Evolutionary conservation across 2,797 vertebrate genomes (phyloP).

Genomic region (Hozukius guyotensis): DNA sequence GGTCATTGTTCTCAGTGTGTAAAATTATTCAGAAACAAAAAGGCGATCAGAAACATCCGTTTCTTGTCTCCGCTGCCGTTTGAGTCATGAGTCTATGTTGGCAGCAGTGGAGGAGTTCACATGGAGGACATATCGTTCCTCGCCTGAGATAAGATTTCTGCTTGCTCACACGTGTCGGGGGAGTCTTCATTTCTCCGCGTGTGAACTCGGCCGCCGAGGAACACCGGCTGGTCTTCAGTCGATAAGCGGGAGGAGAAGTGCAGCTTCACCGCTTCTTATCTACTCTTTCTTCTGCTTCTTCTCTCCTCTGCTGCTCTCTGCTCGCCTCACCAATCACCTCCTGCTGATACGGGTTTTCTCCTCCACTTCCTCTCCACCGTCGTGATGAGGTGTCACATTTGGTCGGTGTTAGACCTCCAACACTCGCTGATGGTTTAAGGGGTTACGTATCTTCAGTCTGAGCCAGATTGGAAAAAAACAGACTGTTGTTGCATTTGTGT

Average conservation of each 20-base stretch:
- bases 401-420: background rate
- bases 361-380: background rate
- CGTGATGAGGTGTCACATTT: background rate
- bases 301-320: background rate
- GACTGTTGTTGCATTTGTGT: background rate
- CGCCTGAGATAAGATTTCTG: conserved; percentile 8
- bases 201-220: background rate
- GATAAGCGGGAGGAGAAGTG: conserved; percentile 25
- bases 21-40: background rate
- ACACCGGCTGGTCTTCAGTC: conserved; percentile 16
- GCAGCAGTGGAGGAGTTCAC: conserved; percentile 25
- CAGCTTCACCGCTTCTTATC: background rate
- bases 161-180: conserved; percentile 4
- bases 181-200: background rate
- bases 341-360: background rate
- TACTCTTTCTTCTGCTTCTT: background rate
- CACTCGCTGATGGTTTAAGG: background rate
- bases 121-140: background rate
- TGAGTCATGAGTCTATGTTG: background rate
- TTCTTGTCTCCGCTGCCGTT: background rate
- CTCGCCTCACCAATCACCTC: background rate
- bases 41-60: background rate
- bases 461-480: background rate
- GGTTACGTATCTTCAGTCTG: background rate
- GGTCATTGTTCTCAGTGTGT: background rate